These are phyloP conservation scores for Ibidorhyncha struthersii DNA, from an alignment of 2,113 vertebrate genomes.

Conservation along the genomic window DNA sequence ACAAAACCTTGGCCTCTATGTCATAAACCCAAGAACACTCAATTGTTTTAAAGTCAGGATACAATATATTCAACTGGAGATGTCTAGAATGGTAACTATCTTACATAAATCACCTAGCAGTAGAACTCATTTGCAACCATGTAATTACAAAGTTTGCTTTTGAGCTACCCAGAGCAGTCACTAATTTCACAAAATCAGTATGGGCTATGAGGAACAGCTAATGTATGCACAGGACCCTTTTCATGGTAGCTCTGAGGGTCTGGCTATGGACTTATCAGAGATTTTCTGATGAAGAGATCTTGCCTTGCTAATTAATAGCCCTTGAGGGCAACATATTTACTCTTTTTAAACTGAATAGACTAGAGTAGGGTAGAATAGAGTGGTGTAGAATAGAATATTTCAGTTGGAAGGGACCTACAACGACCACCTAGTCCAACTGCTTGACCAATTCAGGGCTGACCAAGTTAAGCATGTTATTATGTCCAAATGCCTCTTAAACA, in stretches of 20 bases:
- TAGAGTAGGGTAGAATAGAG: neutral
- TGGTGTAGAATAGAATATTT: neutral
- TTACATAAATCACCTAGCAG: neutral
- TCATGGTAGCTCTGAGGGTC: neutral
- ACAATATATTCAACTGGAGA: neutral
- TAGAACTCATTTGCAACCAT: neutral
- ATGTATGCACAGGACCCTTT: neutral
- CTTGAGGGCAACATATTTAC: neutral
- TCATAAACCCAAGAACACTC: neutral
- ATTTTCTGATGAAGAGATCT: neutral
- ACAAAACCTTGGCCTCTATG: neutral
- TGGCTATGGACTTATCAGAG: neutral
- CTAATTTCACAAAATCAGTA: neutral
- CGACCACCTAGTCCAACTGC: neutral
- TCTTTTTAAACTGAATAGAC: neutral
- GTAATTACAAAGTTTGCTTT: neutral
- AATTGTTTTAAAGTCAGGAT: neutral
- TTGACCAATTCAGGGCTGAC: neutral
- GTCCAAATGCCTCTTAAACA: rapidly evolving
- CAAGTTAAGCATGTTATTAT: rapidly evolving
- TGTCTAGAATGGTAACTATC: neutral
- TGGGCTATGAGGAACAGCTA: neutral
- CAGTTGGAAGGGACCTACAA: neutral
- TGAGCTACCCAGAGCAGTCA: neutral
- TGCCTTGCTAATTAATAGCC: neutral